phyloP scores from a whole-genome alignment of 1,140 invertebrate genomes.

The Bombus soroeensis region DNA sequence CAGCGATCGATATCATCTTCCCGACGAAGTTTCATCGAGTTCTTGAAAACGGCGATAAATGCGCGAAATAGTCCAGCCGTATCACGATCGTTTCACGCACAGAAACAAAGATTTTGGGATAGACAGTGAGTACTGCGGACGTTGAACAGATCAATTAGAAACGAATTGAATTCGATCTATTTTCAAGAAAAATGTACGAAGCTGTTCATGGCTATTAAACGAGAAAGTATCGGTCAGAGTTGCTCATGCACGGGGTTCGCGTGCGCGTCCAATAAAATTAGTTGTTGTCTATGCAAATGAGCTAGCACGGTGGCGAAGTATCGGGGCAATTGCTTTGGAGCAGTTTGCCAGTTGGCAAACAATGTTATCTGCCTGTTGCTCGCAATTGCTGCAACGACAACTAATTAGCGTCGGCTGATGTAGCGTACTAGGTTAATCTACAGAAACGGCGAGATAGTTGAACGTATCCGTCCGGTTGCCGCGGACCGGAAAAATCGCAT shows the following conservation, averaged over 20 bases:
- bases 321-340: neutral
- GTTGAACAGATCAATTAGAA: neutral
- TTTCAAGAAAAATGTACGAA: neutral
- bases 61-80: too few species aligned
- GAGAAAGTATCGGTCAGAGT: neutral
- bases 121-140: neutral
- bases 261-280: neutral
- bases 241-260: neutral
- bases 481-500: constrained; percentile 15
- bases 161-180: neutral
- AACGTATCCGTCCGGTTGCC: neutral
- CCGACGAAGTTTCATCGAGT: neutral
- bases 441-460: neutral
- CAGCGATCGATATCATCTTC: neutral
- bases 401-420: constrained; percentile 29
- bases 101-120: neutral
- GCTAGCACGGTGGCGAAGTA: neutral
- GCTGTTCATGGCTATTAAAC: neutral
- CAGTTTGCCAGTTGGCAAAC: neutral
- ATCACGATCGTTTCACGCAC: neutral
- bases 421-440: constrained; percentile 18
- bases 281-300: neutral
- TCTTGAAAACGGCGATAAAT: neutral
- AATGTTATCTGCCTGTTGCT: constrained; percentile 27
- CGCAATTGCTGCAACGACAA: constrained; percentile 26